Conservation (phyloP, 2,113 vertebrate species). For the Peromyscus maniculatus region DNA sequence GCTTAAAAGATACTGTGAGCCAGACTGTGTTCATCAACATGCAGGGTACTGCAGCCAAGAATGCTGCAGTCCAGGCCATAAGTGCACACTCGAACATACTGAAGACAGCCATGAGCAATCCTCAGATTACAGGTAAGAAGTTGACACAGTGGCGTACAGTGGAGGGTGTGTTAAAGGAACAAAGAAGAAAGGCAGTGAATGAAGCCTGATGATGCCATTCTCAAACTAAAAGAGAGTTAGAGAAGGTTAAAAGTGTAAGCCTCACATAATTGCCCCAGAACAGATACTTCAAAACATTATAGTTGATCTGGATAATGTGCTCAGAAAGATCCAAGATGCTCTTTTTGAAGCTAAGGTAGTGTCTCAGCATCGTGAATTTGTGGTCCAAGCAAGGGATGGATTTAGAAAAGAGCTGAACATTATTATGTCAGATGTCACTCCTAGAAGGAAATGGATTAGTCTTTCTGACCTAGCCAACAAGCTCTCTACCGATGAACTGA, state of each 20-base stretch:
- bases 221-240: conserved; percentile 87
- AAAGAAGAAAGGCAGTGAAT: background rate
- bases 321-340: conserved; percentile 94
- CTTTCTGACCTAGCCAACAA: conserved; percentile 89
- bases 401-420: conserved; percentile 95
- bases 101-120: conserved; percentile 94
- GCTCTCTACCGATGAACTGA: conserved; percentile 92
- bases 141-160: background rate
- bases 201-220: background rate
- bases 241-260: conserved; percentile 88
- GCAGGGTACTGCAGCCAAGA: conserved; percentile 93
- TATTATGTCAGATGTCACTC: conserved; percentile 94
- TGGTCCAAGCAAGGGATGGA: conserved; percentile 93
- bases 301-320: conserved; percentile 93
- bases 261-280: conserved; percentile 93
- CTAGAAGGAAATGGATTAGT: conserved; percentile 97
- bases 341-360: conserved; percentile 96
- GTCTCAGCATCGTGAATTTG: conserved; percentile 95
- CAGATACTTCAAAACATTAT: conserved; percentile 95
- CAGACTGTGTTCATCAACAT: conserved; percentile 90
- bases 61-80: conserved; percentile 93
- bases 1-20: conserved; percentile 91
- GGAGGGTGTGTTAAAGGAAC: background rate
- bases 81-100: conserved; percentile 89
- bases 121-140: conserved; percentile 87